Evolutionary conservation across 2,113 vertebrate species (phyloP), one percentile per base, ranked within the genome.

Genomic region (Empidonax alnorum): DNA sequence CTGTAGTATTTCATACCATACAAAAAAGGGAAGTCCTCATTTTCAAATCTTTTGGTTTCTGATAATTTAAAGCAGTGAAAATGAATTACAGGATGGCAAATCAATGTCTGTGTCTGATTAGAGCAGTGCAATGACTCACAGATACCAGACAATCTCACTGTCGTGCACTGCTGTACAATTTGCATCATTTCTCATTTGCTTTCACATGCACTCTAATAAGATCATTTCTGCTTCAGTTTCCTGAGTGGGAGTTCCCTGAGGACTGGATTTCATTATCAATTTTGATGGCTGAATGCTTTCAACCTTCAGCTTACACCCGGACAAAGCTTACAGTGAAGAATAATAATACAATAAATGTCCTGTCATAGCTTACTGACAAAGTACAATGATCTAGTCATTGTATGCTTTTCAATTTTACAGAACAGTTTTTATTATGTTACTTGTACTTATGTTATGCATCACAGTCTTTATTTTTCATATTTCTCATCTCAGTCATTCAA

Each of bases 281-380:
- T 79, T 94, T 92, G 66, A 89, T 82, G 69, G 65, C 68, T 91
- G 77, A 89, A 77, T 89, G 81, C 78, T 93, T 94, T 91, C 84
- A 96, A 85, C 93, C 81, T 97, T 96, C 94, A 83, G 25, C 46
- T 82, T 73, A 39, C 24, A 63, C 46, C 53, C 0, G 0, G 81
- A 73, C 78, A 95, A 87, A 87, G 25, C 12, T 73, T 50, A 85
- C 25, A 83, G 41, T 59, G 87, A 89, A 93, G 63, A 91, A 82
- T 58, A 91, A 77, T 73, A 83, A 80, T 35, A 42, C 58, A 80
- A 41, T 71, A 82, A 87, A 68, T 47, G 9, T 87, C 62, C 25
- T 95, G 25, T 73, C 84, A 85, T 63, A 1, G 3, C 50, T 69
- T 90, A 74, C 46, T 77, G 67, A 56, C 62, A 79, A 84, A 94